A percentile compares a stretch with the other conserved stretches of the same genome.
These are phyloP conservation scores for Mormyrus hasselquistii DNA, from an alignment of 2,797 vertebrate genomes.

Conservation along the genomic window DNA sequence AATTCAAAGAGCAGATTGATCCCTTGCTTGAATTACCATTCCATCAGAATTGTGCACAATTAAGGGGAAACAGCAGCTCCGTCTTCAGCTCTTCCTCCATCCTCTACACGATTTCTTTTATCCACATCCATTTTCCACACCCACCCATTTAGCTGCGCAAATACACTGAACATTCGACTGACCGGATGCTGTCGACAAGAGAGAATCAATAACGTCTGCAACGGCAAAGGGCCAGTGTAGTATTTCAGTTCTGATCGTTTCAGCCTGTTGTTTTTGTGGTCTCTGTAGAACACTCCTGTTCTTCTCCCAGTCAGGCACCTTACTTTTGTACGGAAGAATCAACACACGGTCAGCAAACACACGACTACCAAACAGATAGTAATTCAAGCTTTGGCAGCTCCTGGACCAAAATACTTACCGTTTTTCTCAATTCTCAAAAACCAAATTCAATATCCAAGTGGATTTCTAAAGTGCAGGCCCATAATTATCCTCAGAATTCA, in stretches of 20 bases:
- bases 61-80: slow-evolving; percentile 43
- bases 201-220: slow-evolving; percentile 50
- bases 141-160: slow-evolving; percentile 42
- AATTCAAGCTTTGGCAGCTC: not conserved
- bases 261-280: slow-evolving; percentile 29
- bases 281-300: slow-evolving; percentile 25
- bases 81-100: slow-evolving; percentile 40
- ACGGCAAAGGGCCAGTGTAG: slow-evolving; percentile 35
- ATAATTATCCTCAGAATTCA: not conserved
- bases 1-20: slow-evolving; percentile 43
- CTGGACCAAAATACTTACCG: not conserved
- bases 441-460: not conserved
- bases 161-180: slow-evolving; percentile 33
- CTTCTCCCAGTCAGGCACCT: not conserved
- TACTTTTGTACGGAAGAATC: not conserved
- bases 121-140: slow-evolving; percentile 33
- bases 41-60: slow-evolving; percentile 57
- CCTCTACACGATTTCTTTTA: slow-evolving; percentile 27
- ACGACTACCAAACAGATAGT: not conserved
- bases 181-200: slow-evolving; percentile 42
- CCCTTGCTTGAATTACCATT: slow-evolving; percentile 60
- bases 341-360: not conserved
- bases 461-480: not conserved
- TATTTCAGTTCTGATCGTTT: slow-evolving; percentile 40
- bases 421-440: not conserved